Evolutionary conservation across 23 tunicate species (phyloP).

Genomic region (Styela plicata): DNA sequence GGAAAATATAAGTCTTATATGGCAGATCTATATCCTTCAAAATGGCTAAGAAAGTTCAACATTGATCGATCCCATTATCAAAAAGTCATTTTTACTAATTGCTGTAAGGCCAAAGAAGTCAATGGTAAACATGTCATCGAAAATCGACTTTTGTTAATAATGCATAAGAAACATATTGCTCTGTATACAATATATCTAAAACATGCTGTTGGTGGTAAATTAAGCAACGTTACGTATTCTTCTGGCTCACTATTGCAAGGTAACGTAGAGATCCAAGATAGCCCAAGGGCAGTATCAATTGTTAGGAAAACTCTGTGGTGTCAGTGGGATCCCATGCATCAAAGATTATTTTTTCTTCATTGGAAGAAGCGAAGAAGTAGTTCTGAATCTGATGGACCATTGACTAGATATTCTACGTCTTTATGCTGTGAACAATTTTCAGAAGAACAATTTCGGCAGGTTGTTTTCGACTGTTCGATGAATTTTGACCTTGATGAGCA

Average conservation of each 20-base stretch:
- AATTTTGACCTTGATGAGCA: not conserved
- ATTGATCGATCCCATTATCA: not conserved
- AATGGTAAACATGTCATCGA: not conserved
- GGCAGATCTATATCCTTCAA: conserved; percentile 8
- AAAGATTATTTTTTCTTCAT: conserved; percentile 48
- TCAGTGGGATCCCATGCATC: conserved; percentile 61
- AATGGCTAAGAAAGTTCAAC: conserved; percentile 18
- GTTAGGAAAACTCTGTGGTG: conserved; percentile 50
- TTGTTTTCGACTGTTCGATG: not conserved
- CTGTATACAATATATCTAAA: conserved; percentile 1
- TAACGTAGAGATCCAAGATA: not conserved
- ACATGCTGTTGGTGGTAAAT: not conserved
- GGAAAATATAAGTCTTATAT: conserved; percentile 15
- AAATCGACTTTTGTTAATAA: conserved; percentile 26
- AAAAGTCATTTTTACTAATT: conserved; percentile 21
- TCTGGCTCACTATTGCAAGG: not conserved
- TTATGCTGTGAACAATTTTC: conserved; percentile 49
- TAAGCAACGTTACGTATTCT: not conserved
- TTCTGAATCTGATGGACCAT: not conserved
- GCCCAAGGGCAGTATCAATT: not conserved
- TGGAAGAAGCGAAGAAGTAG: not conserved
- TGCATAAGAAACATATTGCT: conserved; percentile 9
- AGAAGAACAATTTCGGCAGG: not conserved
- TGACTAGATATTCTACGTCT: not conserved
- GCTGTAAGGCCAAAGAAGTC: not conserved